phyloP scores from a whole-genome alignment of 2,797 vertebrate species.

The Petrocephalus schoutedeni region DNA sequence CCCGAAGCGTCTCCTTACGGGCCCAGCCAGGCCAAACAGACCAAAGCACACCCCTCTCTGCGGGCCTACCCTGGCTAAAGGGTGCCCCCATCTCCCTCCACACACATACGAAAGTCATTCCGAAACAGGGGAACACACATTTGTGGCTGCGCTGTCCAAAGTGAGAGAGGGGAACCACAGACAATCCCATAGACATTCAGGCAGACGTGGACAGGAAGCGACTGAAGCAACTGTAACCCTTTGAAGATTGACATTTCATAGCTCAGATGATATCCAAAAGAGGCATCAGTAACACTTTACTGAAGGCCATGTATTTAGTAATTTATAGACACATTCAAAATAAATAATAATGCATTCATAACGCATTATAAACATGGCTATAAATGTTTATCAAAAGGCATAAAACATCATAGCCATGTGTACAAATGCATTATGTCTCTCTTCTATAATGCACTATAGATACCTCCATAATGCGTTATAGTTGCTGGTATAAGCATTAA shows the following conservation, averaged over 20 bases:
- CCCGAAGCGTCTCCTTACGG: background rate
- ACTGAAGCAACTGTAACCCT: background rate
- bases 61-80: background rate
- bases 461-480: no score
- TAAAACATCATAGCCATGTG: no score
- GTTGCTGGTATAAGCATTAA: no score
- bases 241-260: background rate
- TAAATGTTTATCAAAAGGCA: no score
- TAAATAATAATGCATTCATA: no score
- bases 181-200: background rate
- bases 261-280: conserved; percentile 1
- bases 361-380: no score
- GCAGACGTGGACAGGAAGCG: background rate
- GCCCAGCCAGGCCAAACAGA: background rate
- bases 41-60: background rate
- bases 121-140: background rate
- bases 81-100: background rate
- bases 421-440: no score
- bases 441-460: no score
- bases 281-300: background rate
- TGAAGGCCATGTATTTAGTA: no score
- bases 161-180: background rate
- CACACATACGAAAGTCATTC: background rate
- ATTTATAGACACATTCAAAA: no score
- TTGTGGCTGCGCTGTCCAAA: background rate